These are phyloP conservation scores for Octomys mimax DNA, from an alignment of 2,797 vertebrate species.

Conservation along the genomic window DNA sequence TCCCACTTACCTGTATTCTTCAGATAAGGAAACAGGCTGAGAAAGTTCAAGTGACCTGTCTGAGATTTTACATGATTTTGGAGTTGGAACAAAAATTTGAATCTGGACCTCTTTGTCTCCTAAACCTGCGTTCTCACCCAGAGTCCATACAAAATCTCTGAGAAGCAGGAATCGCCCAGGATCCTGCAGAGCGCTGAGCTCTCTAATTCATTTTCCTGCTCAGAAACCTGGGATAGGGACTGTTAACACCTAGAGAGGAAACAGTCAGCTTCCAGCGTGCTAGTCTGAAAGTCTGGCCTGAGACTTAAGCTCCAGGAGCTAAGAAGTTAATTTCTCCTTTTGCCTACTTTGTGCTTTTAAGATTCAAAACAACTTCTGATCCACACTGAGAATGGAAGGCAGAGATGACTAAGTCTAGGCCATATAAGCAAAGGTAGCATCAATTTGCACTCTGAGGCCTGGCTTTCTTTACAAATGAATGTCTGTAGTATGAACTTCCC, in stretches of 20 bases:
- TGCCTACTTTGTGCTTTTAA: background rate
- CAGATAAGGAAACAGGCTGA: background rate
- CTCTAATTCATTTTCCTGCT: slow-evolving; percentile 58
- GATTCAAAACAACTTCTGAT: slow-evolving; percentile 28
- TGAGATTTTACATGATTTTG: background rate
- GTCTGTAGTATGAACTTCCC: background rate
- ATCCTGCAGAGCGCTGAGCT: background rate
- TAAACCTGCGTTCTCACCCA: background rate
- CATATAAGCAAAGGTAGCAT: background rate
- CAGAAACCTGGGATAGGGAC: slow-evolving; percentile 33
- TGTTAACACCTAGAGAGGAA: slow-evolving; percentile 33
- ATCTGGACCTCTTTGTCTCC: background rate
- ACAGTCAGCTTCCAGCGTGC: background rate
- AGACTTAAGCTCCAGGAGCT: slow-evolving; percentile 15
- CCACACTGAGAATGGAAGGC: background rate
- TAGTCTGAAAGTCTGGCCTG: slow-evolving; percentile 54
- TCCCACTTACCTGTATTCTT: slow-evolving; percentile 1
- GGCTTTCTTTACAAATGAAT: background rate
- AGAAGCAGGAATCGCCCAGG: background rate
- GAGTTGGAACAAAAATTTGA: slow-evolving; percentile 40
- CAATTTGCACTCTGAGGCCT: slow-evolving; percentile 2
- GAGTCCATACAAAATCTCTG: background rate
- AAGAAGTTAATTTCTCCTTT: slow-evolving; percentile 50
- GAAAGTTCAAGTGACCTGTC: background rate
- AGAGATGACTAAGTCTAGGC: background rate